Conservation (phyloP, 2,888 invertebrate species). For the Tricholauxania praeusta region DNA sequence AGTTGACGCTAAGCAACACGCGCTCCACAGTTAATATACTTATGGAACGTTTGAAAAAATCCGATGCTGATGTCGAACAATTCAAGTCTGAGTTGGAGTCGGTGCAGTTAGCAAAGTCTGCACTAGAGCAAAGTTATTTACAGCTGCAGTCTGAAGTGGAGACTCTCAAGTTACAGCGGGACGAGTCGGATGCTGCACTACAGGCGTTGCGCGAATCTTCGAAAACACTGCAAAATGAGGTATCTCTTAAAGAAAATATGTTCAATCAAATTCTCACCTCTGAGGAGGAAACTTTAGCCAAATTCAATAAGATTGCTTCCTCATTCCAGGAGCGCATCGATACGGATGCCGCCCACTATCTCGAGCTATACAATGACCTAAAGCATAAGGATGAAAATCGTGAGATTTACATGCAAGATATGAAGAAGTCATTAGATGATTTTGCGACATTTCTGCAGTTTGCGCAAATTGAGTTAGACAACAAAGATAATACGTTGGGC, state of each 20-base stretch:
- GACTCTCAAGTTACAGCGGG: slow-evolving; percentile 55
- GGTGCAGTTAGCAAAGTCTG: slow-evolving; percentile 60
- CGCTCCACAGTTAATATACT: slow-evolving; percentile 67
- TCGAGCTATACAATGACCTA: slow-evolving; percentile 65
- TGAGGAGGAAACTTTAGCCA: slow-evolving; percentile 67
- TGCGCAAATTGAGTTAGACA: slow-evolving; percentile 66
- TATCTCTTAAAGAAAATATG: slow-evolving; percentile 66
- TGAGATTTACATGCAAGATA: slow-evolving; percentile 66
- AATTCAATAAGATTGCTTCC: slow-evolving; percentile 68
- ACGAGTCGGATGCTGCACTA: slow-evolving; percentile 60
- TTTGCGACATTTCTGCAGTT: slow-evolving; percentile 67
- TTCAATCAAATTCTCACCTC: slow-evolving; percentile 65
- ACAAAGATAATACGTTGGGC: slow-evolving; percentile 63
- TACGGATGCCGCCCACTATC: slow-evolving; percentile 64
- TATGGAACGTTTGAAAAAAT: slow-evolving; percentile 68
- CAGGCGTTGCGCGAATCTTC: slow-evolving; percentile 60
- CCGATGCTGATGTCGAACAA: slow-evolving; percentile 67
- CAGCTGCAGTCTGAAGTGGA: slow-evolving; percentile 60
- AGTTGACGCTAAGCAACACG: slow-evolving; percentile 66
- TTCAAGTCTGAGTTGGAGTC: slow-evolving; percentile 65
- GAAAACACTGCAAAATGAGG: slow-evolving; percentile 63
- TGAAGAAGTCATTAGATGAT: slow-evolving; percentile 67
- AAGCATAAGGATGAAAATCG: slow-evolving; percentile 66
- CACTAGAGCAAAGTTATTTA: slow-evolving; percentile 61
- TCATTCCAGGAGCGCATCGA: slow-evolving; percentile 68